Percentiles rank a stretch among this genome's conserved stretches.
These are phyloP conservation scores for Magallana nippona DNA, from an alignment of 2,888 invertebrate genomes.

Conservation along the genomic window DNA sequence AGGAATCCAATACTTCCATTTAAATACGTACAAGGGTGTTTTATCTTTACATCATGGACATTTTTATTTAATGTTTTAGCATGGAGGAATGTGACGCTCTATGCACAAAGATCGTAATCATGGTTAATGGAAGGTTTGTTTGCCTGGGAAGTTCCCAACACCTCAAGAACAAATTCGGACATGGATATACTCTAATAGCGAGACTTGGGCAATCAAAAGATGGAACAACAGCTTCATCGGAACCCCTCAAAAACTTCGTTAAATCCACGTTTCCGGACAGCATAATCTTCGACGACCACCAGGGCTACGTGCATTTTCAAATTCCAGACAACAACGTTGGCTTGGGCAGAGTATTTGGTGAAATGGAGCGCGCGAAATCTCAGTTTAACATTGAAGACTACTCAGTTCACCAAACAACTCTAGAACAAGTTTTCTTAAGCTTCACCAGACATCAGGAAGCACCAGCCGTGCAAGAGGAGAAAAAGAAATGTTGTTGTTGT, in stretches of 20 bases:
- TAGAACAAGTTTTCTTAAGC: conserved; percentile 81
- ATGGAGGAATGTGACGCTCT: conserved; percentile 94
- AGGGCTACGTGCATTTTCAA: conserved; percentile 77
- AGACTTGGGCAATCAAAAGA: conserved; percentile 77
- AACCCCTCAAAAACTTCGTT: conserved; percentile 79
- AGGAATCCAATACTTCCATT: too few relatives aligned
- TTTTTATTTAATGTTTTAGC: conserved; percentile 80
- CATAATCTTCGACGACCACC: conserved; percentile 87
- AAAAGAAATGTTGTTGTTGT: conserved; percentile 27
- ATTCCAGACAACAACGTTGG: conserved; percentile 74
- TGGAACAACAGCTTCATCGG: conserved; percentile 61
- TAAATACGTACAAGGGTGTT: not conserved
- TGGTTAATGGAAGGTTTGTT: conserved; percentile 87
- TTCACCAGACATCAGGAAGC: conserved; percentile 74
- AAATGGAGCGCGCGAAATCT: conserved; percentile 75
- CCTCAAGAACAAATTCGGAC: conserved; percentile 86
- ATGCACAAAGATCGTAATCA: conserved; percentile 88
- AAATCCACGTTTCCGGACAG: conserved; percentile 82
- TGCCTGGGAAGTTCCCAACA: conserved; percentile 88
- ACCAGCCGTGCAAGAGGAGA: conserved; percentile 53
- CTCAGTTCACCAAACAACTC: conserved; percentile 78
- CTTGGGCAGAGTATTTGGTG: conserved; percentile 76
- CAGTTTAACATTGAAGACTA: conserved; percentile 75
- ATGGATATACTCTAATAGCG: conserved; percentile 85
- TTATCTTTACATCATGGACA: not conserved